Evolutionary conservation across 2,797 vertebrate species (phyloP).

Genomic region (Scolopax rusticola): DNA sequence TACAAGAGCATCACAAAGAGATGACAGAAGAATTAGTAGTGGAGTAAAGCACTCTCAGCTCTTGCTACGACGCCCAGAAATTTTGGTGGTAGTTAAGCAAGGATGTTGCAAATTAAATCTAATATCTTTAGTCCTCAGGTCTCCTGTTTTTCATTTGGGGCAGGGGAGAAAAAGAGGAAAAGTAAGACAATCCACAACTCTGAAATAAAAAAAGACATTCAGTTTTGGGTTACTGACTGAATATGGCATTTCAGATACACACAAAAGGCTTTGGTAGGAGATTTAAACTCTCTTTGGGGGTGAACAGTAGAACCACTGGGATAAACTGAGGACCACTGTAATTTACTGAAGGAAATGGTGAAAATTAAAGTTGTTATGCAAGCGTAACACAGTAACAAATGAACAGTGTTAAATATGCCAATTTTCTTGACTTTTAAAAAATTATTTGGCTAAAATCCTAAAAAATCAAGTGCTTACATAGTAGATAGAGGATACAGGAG

Average conservation of each 20-base stretch:
- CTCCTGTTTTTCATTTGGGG: constrained; percentile 34
- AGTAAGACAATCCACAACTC: neutral
- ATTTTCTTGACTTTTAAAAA: constrained; percentile 38
- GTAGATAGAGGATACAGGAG: constrained; percentile 22
- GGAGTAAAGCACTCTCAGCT: neutral
- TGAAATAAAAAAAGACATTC: neutral
- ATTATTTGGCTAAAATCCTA: constrained; percentile 49
- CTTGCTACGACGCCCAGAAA: neutral
- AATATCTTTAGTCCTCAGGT: neutral
- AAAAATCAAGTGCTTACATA: constrained; percentile 21
- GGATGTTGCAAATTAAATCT: neutral
- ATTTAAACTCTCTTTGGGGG: neutral
- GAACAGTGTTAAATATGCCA: constrained; percentile 52
- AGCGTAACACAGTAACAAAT: constrained; percentile 37
- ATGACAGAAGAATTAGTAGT: neutral
- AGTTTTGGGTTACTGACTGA: constrained; percentile 24
- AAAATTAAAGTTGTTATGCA: constrained; percentile 46
- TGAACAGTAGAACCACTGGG: constrained; percentile 17
- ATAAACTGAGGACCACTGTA: constrained; percentile 36
- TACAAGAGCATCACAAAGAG: neutral
- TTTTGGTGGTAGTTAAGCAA: neutral
- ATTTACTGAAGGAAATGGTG: constrained; percentile 44
- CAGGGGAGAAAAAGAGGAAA: neutral
- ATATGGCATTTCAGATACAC: constrained; percentile 35
- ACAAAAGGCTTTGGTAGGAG: constrained; percentile 3